Evolutionary conservation across 2,888 invertebrate genomes (phyloP), one percentile per base, ranked within the genome.

Genomic region (Drosophila ustulata): DNA sequence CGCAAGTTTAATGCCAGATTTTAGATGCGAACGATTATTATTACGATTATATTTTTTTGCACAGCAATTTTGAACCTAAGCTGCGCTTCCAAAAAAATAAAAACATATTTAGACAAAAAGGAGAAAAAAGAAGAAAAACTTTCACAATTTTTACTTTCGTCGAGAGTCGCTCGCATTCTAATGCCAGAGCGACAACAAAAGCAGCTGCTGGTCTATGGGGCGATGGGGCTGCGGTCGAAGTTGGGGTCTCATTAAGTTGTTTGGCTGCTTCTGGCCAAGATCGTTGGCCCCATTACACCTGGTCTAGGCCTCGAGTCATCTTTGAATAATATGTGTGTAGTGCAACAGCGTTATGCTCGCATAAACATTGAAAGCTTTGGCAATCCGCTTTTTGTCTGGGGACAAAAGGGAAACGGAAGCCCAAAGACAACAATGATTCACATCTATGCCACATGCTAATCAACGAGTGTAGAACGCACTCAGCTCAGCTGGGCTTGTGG

Each of bases 81-180:
- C 75, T 52, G 23, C 45, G 52, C 49, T 56, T 34, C 49, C 49
- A 59, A 57, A 64, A 64, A 62, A 46, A 26, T 39, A 18, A 5
- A 37, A n/a, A n/a, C 4, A 37, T 37, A 28, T 32, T 41, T 3
- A 34, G 4, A 30, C 28, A 37, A 52, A 46, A 62, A 28, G 30
- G 45, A 41, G 7, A 46, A 56, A 57, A 37, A 57, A 57, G 37
- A 37, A 70, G 65, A 63, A 71, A 71, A 84, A 84, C 84, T 84
- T 84, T 84, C 89, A 80, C 89, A 87, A 68, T 73, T 89, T 84
- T 84, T 84, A 84, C 84, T 84, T 84, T 89, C 84, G 73, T 87
- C 88, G 69, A 79, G 66, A 69, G 63, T 62, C 71, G 82, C 71
- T 72, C 84, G 85, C 74, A 84, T 83, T 83, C 88, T 83, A 82